Evolutionary conservation across 2,113 vertebrate species (phyloP), one percentile per base, ranked within the genome.

Genomic region (Ctenodactylus gundi): DNA sequence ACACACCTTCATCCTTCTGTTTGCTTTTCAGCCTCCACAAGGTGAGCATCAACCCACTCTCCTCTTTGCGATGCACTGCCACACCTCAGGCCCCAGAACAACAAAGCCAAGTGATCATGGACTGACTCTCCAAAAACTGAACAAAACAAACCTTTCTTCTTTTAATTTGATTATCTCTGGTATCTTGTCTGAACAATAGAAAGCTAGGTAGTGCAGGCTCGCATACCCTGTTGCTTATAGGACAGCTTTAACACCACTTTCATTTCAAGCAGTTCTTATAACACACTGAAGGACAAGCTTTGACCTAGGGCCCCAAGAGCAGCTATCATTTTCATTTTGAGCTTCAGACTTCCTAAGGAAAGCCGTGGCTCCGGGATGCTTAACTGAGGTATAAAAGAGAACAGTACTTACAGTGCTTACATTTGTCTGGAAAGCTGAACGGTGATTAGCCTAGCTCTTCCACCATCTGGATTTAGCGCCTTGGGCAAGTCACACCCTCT

Each of bases 241-340:
- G 31, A 94, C 34, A 84, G 14, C 3, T 83, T 49, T 84, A 20
- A 75, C 11, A 55, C 2, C 64, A 17, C 21, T 39, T 93, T 68
- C 91, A 80, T 88, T 86, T 77, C n/a, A 91, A 93, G n/a, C 9
- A 89, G 25, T 72, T 70, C 34, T 65, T 6, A 46, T 67, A 83
- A 84, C 12, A 11, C 13, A 77, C 46, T 73, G 11, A 36, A 86
- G 31, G 57, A 93, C 27, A 60, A 85, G 27, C 1, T 80, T 60
- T 80, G 20, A 62, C 14, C 39, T 72, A 72, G 11, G 10, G 3
- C 55, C 57, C 20, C 46, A 8, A 62, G 21, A 76, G 13, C 20
- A 65, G 25, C 12, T 90, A 4, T 17, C 67, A 9, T 65, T 95
- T 29, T 81, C n/a, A 27, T 11, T 12, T 80, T 81, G 46, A 60